phyloP scores from a whole-genome alignment of 2,113 vertebrate genomes.

The Candoia aspera region DNA sequence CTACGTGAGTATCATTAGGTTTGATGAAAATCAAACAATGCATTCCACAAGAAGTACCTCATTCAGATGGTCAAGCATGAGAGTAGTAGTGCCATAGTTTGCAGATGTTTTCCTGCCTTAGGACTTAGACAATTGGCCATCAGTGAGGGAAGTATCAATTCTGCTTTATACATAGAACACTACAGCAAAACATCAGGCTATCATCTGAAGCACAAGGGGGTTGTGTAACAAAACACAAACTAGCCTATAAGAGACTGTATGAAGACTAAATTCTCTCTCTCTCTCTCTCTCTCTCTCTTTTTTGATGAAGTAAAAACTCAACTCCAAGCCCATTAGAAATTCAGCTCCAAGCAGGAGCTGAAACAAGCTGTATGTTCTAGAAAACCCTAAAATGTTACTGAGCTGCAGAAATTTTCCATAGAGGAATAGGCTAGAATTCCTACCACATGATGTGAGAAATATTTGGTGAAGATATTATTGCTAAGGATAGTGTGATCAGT shows the following conservation, averaged over 20 bases:
- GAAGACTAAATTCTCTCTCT: too few relatives aligned
- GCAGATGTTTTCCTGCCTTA: neutral
- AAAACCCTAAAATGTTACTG: neutral
- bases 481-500: too few relatives aligned
- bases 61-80: neutral
- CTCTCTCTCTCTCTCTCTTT: neutral
- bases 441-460: neutral
- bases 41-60: neutral
- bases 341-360: too few relatives aligned
- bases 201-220: neutral
- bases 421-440: neutral
- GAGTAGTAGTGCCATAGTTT: neutral
- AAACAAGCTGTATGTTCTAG: neutral
- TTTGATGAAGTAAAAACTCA: neutral
- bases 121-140: neutral
- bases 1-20: neutral
- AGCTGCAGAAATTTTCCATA: neutral
- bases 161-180: neutral
- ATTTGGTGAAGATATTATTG: too few relatives aligned
- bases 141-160: neutral
- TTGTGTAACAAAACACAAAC: neutral
- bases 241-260: neutral
- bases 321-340: too few relatives aligned
- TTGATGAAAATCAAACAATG: neutral
- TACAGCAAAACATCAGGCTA: neutral